Evolutionary conservation across 1,140 invertebrate genomes (phyloP).

Genomic region (Lepidotrigona ventralis): DNA sequence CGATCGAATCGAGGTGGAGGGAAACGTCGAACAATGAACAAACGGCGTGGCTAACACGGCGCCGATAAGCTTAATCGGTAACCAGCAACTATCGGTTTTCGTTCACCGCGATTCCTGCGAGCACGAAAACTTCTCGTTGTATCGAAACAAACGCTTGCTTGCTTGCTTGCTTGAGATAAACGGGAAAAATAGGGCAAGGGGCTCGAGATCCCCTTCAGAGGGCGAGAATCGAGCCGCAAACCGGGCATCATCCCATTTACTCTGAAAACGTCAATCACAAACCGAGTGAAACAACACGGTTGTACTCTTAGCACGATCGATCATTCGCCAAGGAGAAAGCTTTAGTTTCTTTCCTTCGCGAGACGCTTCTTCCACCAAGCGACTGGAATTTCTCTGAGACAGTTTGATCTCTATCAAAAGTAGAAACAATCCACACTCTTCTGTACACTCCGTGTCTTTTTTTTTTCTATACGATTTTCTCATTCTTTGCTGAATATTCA

Average conservation of each 20-base stretch:
- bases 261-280: conserved; percentile 55
- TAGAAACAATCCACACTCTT: background rate
- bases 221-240: background rate
- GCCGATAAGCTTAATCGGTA: conserved; percentile 46
- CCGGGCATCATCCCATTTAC: conserved; percentile 18
- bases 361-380: background rate
- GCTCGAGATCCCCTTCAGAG: conserved; percentile 10
- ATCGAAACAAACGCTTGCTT: conserved; percentile 28
- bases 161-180: conserved; percentile 15
- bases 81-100: conserved; percentile 44
- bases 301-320: conserved; percentile 33
- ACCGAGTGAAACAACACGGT: conserved; percentile 2
- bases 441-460: too few relatives aligned
- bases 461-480: too few relatives aligned
- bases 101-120: conserved; percentile 27
- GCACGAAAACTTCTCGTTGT: background rate
- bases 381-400: conserved; percentile 18
- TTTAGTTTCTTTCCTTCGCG: background rate
- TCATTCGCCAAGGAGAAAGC: background rate
- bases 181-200: conserved; percentile 30
- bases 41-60: conserved; percentile 18
- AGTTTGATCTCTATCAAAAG: conserved; percentile 28
- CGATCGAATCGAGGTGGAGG: background rate
- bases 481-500: background rate
- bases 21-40: conserved; percentile 24